phyloP scores from a whole-genome alignment of 2,113 vertebrate genomes.

The Hippocampus abdominalis region DNA sequence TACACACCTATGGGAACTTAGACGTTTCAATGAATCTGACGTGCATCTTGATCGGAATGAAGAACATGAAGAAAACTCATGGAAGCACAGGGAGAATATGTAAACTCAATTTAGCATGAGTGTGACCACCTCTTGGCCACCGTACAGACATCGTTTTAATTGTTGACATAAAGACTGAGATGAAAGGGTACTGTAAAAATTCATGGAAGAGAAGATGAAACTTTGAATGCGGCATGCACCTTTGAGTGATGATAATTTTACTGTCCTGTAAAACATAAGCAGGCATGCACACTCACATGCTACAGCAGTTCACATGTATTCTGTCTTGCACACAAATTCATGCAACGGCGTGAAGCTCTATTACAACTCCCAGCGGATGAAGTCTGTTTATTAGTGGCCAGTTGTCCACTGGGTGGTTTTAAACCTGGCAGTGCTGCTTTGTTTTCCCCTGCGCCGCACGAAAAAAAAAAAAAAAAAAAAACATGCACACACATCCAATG shows the following conservation, averaged over 20 bases:
- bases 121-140: too few species aligned
- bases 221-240: neutral
- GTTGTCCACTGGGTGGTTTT: slow-evolving; percentile 53
- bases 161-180: too few species aligned
- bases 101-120: too few species aligned
- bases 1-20: too few species aligned
- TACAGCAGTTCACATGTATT: neutral
- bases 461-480: slow-evolving; percentile 32
- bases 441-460: slow-evolving; percentile 41
- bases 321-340: neutral
- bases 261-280: neutral
- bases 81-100: too few species aligned
- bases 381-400: slow-evolving; percentile 57
- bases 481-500: slow-evolving; percentile 28
- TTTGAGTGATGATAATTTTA: slow-evolving; percentile 29
- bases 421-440: slow-evolving; percentile 51
- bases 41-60: too few species aligned
- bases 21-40: too few species aligned
- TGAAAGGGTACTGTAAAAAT: slow-evolving; percentile 36
- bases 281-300: slow-evolving; percentile 1
- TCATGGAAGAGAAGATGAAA: slow-evolving; percentile 29
- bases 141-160: too few species aligned
- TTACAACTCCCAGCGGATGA: slow-evolving; percentile 40
- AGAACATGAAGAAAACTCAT: too few species aligned
- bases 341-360: slow-evolving; percentile 4